Base-by-base conservation (phyloP, 1,140 invertebrate species). In the Drosophila subpulchrella region DNA sequence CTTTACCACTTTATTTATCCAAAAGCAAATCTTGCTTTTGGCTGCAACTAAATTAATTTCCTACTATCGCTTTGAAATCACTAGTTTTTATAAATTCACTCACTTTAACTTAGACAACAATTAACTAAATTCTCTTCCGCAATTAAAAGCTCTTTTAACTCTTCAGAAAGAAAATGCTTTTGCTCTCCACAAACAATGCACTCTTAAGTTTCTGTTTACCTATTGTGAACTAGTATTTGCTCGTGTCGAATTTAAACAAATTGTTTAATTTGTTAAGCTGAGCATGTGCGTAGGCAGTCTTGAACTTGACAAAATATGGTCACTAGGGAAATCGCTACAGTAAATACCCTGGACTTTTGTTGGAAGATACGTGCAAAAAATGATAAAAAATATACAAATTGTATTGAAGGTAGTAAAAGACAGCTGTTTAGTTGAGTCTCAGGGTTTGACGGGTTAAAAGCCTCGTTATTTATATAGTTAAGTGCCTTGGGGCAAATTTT, bases 221-320 rank as follows among this genome's bases (percentile, higher is more conserved):
- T 46, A 42, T 66, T 68, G 65, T 67, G 20, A 54, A 20, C 53
- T 68, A 62, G 30, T 61, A 30, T 24, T 61, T 46, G 34, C 24
- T 30, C 12, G 27, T 54, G 41, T 13, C 13, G 61, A 46, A 46
- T 68, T 46, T 46, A 67, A 44, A 32, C 32, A 67, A 55, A 70
- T 48, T 48, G 62, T 34, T 68, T 55, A 41, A 62, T 56, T 83
- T 76, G 53, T 54, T 70, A 81, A 54, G 67, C 73, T 17, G 36
- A 50, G 42, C 78, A 85, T 58, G 77, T 85, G 59, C 62, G 81
- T 48, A 46, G 34, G 50, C 54, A 59, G 47, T 86, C 75, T 67
- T 85, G 82, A 86, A 68, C 48, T 76, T 81, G 66, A 63, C 44
- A 53, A 63, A 68, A 74, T 51, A 34, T 73, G 72, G 73, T 41